phyloP scores from a whole-genome alignment of 2,888 invertebrate species.

The Ecdyonurus torrentis region DNA sequence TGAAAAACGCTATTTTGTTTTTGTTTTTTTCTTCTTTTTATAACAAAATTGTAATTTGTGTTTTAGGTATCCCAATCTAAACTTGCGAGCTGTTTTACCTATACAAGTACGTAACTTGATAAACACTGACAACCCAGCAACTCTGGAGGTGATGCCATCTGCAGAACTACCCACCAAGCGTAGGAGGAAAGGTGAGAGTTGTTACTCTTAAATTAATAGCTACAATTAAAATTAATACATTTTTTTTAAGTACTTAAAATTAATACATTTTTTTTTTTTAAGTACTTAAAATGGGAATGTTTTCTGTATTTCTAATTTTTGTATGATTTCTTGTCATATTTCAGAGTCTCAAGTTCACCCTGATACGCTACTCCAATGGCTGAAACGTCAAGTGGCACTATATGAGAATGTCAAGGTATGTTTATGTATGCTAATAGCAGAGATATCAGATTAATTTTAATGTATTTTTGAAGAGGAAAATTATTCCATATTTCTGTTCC shows the following conservation, averaged over 20 bases:
- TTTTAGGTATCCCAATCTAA: slow-evolving; percentile 55
- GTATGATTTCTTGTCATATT: too few species aligned
- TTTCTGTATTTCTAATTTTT: too few species aligned
- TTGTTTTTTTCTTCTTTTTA: too few species aligned
- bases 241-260: not conserved
- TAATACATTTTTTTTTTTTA: not conserved
- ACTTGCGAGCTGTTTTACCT: slow-evolving; percentile 53
- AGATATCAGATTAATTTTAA: too few species aligned
- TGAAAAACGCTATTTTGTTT: too few species aligned
- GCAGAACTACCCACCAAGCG: slow-evolving; percentile 27
- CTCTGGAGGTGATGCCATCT: slow-evolving; percentile 29
- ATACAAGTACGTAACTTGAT: slow-evolving; percentile 40
- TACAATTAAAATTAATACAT: not conserved
- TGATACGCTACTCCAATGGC: slow-evolving; percentile 61
- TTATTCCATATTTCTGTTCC: too few species aligned
- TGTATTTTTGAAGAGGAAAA: too few species aligned
- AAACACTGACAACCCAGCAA: slow-evolving; percentile 50
- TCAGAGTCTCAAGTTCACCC: slow-evolving; percentile 52
- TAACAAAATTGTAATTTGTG: not conserved
- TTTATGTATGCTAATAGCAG: too few species aligned
- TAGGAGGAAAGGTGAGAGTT: slow-evolving; percentile 44
- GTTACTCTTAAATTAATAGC: not conserved
- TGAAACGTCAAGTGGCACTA: slow-evolving; percentile 50
- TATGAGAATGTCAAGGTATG: slow-evolving; percentile 35
- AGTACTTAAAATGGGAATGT: too few species aligned